A percentile compares a stretch with the other conserved stretches of the same genome.
These are phyloP conservation scores for Odontomachus brunneus DNA, from an alignment of 1,140 invertebrate species.

Conservation along the genomic window DNA sequence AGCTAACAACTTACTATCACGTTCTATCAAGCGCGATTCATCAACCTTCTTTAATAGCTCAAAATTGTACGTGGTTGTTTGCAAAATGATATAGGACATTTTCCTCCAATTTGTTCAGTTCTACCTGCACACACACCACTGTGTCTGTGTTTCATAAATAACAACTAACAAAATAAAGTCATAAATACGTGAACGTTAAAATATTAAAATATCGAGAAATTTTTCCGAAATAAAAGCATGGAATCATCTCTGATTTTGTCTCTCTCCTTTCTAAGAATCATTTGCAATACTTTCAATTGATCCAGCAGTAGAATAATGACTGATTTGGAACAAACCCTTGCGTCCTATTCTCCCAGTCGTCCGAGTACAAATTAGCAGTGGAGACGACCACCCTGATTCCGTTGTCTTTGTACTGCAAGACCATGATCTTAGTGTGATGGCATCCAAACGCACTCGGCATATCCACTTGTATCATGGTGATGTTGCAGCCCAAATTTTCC, in stretches of 20 bases:
- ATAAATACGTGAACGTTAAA: too few species aligned
- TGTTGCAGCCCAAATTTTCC: conserved; percentile 86
- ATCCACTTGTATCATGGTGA: conserved; percentile 89
- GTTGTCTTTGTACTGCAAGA: conserved; percentile 93
- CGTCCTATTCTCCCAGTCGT: conserved; percentile 97
- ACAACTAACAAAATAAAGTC: too few species aligned
- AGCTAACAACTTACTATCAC: too few species aligned
- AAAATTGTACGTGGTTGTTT: too few species aligned
- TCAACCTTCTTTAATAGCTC: too few species aligned
- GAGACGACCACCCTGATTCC: conserved; percentile 94
- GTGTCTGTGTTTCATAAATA: too few species aligned
- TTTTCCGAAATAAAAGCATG: too few species aligned
- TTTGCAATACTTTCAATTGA: conserved; percentile 81
- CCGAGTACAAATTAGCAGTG: conserved; percentile 95
- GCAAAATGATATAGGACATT: too few species aligned
- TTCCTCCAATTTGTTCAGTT: too few species aligned
- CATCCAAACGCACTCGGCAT: conserved; percentile 93
- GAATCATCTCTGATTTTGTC: conserved; percentile 48
- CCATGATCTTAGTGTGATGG: conserved; percentile 97
- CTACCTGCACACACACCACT: too few species aligned
- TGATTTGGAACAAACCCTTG: conserved; percentile 90
- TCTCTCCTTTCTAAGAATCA: conserved; percentile 78
- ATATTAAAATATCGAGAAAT: too few species aligned
- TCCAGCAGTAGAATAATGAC: conserved; percentile 73
- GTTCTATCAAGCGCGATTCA: too few species aligned